These are phyloP conservation scores for Rhorus exstirpatorius DNA, from an alignment of 2,888 invertebrate species.

Conservation along the genomic window DNA sequence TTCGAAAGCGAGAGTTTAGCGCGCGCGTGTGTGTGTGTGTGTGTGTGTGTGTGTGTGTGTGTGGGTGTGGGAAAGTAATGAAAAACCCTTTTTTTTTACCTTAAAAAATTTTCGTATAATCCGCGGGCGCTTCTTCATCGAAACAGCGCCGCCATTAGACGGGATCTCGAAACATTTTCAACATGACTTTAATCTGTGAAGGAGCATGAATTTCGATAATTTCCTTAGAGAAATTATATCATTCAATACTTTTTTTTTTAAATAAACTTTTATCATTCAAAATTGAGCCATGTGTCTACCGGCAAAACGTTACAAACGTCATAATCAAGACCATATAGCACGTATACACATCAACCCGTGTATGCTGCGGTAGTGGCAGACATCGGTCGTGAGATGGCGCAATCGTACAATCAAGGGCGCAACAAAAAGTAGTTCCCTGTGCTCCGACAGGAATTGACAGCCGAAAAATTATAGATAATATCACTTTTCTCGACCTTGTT, in stretches of 20 bases:
- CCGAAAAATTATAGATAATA: neutral
- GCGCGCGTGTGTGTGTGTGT: too few relatives aligned
- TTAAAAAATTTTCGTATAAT: slow-evolving; percentile 25
- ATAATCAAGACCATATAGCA: slow-evolving; percentile 1
- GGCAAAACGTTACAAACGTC: slow-evolving; percentile 25
- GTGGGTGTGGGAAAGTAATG: too few relatives aligned
- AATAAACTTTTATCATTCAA: neutral
- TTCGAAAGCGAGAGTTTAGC: too few relatives aligned
- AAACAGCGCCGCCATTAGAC: slow-evolving; percentile 26
- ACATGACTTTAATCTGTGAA: neutral
- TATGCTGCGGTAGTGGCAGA: slow-evolving; percentile 9
- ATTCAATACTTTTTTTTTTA: neutral
- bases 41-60: too few relatives aligned
- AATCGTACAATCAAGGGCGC: slow-evolving; percentile 49
- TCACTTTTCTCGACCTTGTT: slow-evolving; percentile 1
- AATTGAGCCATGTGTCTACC: too few relatives aligned
- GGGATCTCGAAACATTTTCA: slow-evolving; percentile 29
- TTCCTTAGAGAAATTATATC: neutral
- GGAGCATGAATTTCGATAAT: neutral
- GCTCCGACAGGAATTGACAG: slow-evolving; percentile 50
- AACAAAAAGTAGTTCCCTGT: slow-evolving; percentile 71
- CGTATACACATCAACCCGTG: neutral
- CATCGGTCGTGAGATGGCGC: slow-evolving; percentile 55
- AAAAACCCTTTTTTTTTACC: too few relatives aligned
- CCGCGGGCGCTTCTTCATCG: slow-evolving; percentile 26